A percentile compares a stretch with the other conserved stretches of the same genome.
These are phyloP conservation scores for human DNA, from an alignment of 2,113 vertebrate genomes.

Conservation along the genomic window DNA sequence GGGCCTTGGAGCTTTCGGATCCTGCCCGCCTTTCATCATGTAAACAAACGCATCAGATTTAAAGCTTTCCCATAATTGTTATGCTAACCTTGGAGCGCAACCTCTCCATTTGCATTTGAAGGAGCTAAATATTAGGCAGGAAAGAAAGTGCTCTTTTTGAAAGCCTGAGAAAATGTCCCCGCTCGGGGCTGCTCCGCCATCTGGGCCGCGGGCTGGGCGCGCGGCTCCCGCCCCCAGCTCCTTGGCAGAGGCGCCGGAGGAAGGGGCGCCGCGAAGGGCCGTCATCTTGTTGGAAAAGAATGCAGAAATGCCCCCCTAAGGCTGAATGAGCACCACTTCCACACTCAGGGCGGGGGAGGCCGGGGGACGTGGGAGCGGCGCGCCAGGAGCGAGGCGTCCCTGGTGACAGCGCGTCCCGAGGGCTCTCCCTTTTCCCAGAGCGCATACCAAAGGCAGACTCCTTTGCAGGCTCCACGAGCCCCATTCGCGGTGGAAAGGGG, in stretches of 20 bases:
- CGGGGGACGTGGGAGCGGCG: slow-evolving; percentile 73
- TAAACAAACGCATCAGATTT: slow-evolving; percentile 99
- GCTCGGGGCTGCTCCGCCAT: slow-evolving; percentile 93
- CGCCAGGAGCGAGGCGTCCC: slow-evolving; percentile 32
- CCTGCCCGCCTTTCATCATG: slow-evolving; percentile 93
- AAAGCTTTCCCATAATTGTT: slow-evolving; percentile 99
- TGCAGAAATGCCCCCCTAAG: slow-evolving; percentile 82
- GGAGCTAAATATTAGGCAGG: slow-evolving; percentile 99
- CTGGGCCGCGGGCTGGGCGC: slow-evolving; percentile 89
- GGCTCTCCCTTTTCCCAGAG: slow-evolving; percentile 58
- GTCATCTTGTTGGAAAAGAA: slow-evolving; percentile 83
- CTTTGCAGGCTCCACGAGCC: not conserved
- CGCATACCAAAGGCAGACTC: slow-evolving; percentile 65
- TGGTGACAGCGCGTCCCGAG: slow-evolving; percentile 69
- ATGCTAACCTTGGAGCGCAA: slow-evolving; percentile 98
- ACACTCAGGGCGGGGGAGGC: slow-evolving; percentile 74
- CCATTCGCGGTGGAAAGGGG: not conserved
- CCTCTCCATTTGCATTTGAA: slow-evolving; percentile 99
- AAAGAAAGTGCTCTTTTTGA: slow-evolving; percentile 96
- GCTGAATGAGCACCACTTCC: slow-evolving; percentile 81
- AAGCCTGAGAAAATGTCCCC: slow-evolving; percentile 97
- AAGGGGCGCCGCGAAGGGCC: slow-evolving; percentile 81
- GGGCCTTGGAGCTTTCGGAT: slow-evolving; percentile 86
- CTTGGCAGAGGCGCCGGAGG: slow-evolving; percentile 81
- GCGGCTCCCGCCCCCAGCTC: slow-evolving; percentile 82